These are phyloP conservation scores for Plebejus argus DNA, from an alignment of 2,888 invertebrate species.

Conservation along the genomic window DNA sequence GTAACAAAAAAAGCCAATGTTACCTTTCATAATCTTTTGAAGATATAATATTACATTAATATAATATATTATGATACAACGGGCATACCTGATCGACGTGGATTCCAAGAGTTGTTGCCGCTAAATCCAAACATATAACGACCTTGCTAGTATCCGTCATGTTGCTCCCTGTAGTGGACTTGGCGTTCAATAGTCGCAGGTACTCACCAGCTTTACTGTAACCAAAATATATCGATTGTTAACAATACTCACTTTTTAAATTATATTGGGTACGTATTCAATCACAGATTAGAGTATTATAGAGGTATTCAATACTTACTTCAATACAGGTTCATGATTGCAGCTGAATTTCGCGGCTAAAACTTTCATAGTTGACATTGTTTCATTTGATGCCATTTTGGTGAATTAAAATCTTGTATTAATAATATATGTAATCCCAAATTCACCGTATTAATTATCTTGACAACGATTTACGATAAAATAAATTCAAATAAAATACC, in stretches of 20 bases:
- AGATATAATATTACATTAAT: too few species aligned
- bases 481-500: too few species aligned
- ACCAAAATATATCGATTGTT: constrained; percentile 35
- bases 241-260: not conserved
- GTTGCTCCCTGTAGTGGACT: constrained; percentile 62
- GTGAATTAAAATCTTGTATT: too few species aligned
- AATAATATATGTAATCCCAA: too few species aligned
- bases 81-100: constrained; percentile 76
- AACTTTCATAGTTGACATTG: constrained; percentile 49
- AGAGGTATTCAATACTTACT: constrained; percentile 54
- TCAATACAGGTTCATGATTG: constrained; percentile 65
- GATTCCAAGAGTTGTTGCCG: constrained; percentile 71
- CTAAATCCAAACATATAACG: constrained; percentile 82
- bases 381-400: constrained; percentile 61
- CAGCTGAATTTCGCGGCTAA: constrained; percentile 65
- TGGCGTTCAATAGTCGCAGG: constrained; percentile 71
- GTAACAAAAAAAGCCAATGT: too few species aligned
- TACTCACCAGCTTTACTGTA: constrained; percentile 79
- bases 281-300: too few species aligned
- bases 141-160: constrained; percentile 82
- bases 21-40: too few species aligned
- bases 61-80: not conserved
- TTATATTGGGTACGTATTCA: not conserved
- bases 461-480: not conserved
- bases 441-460: not conserved